Conservation (phyloP, 1,140 invertebrate genomes). For the Macrobrachium rosenbergii region DNA sequence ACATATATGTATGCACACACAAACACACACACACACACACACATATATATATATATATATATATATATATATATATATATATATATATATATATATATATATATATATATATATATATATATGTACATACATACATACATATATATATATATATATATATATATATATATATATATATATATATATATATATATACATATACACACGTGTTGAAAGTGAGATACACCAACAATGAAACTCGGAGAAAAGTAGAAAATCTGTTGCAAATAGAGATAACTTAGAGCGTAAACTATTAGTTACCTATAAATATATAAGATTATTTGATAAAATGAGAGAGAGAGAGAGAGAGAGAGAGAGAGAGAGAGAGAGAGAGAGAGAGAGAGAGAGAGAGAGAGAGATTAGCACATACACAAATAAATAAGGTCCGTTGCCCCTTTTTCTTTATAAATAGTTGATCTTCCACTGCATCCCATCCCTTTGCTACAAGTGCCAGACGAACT, state of each 20-base stretch:
- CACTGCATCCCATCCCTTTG: neutral
- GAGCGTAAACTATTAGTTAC: too few relatives aligned
- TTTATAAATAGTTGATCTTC: too few relatives aligned
- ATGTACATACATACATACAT: neutral
- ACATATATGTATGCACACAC: neutral
- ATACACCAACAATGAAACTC: neutral
- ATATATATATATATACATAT: neutral
- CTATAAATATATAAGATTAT: too few relatives aligned
- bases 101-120: neutral
- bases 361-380: too few relatives aligned
- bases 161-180: neutral
- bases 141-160: conserved; percentile 2
- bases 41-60: neutral
- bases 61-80: conserved; percentile 9
- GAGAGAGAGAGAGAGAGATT: too few relatives aligned
- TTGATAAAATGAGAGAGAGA: too few relatives aligned
- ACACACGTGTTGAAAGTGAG: neutral
- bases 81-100: neutral
- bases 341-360: too few relatives aligned
- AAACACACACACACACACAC: neutral
- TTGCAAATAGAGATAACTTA: too few relatives aligned
- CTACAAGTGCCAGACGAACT: neutral
- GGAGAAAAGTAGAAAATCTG: neutral
- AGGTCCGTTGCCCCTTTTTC: too few relatives aligned
- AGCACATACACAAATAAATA: too few relatives aligned